phyloP scores from a whole-genome alignment of 2,113 vertebrate genomes.

The Myotis brandtii region DNA sequence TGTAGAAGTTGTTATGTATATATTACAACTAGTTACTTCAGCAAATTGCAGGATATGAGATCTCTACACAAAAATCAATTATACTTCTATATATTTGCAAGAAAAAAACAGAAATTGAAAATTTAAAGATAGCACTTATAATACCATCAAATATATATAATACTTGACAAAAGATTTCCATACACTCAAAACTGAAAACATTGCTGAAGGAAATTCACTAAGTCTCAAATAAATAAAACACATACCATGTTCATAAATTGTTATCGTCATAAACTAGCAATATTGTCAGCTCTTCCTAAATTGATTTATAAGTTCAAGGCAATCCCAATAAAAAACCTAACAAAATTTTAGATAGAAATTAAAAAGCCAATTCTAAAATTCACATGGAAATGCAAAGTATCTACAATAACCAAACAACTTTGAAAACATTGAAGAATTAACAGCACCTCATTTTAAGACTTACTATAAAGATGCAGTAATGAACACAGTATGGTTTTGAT shows the following conservation, averaged over 20 bases:
- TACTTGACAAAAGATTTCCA: neutral
- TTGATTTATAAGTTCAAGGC: neutral
- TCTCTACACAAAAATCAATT: neutral
- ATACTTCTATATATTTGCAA: constrained; percentile 4
- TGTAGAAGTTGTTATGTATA: neutral
- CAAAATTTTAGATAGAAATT: neutral
- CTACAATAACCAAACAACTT: neutral
- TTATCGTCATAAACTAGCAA: neutral
- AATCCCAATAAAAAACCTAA: neutral
- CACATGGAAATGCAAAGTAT: neutral
- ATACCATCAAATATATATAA: neutral
- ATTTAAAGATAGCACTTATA: neutral
- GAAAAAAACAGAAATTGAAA: neutral
- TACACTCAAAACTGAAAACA: neutral
- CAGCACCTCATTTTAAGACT: neutral
- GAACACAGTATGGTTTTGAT: neutral
- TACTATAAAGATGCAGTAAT: neutral
- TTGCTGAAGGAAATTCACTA: constrained; percentile 6
- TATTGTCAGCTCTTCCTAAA: neutral
- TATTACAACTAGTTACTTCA: neutral
- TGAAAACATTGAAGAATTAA: neutral
- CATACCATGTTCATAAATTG: neutral
- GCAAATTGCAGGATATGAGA: neutral
- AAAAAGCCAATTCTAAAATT: neutral
- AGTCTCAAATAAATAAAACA: neutral